Conservation (phyloP, 2,888 invertebrate species). For the Hoplodrina blanda region DNA sequence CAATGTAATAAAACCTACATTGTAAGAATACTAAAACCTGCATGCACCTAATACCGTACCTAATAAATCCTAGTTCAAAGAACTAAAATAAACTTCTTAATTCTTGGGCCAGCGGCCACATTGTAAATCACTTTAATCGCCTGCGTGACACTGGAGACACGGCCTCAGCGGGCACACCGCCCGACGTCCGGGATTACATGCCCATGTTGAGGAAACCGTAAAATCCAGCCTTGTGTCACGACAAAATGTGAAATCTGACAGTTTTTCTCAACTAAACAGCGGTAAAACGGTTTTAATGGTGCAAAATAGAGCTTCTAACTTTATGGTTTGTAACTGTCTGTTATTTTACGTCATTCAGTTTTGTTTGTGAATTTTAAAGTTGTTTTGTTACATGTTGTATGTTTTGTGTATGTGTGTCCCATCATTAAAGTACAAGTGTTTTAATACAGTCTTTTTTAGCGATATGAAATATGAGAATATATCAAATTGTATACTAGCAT, state of each 20-base stretch:
- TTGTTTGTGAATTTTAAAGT: constrained; percentile 8
- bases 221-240: constrained; percentile 60
- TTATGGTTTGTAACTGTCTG: constrained; percentile 11
- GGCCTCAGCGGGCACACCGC: constrained; percentile 61
- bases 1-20: constrained; percentile 8
- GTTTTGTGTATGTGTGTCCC: background rate
- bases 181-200: constrained; percentile 60
- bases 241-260: constrained; percentile 63
- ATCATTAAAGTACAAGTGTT: background rate
- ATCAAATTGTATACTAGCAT: no score
- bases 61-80: constrained; percentile 57
- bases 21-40: constrained; percentile 29
- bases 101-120: constrained; percentile 64
- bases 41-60: constrained; percentile 23
- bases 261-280: constrained; percentile 55
- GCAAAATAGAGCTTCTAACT: constrained; percentile 22
- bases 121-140: constrained; percentile 74
- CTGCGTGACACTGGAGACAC: constrained; percentile 64
- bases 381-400: background rate
- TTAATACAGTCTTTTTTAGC: background rate
- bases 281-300: constrained; percentile 39
- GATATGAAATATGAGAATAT: background rate
- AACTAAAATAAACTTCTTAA: constrained; percentile 62
- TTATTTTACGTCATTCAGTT: constrained; percentile 4
- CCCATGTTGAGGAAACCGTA: constrained; percentile 60